These are phyloP conservation scores for Dichetophora obliterata DNA, from an alignment of 2,888 invertebrate species.

Conservation along the genomic window DNA sequence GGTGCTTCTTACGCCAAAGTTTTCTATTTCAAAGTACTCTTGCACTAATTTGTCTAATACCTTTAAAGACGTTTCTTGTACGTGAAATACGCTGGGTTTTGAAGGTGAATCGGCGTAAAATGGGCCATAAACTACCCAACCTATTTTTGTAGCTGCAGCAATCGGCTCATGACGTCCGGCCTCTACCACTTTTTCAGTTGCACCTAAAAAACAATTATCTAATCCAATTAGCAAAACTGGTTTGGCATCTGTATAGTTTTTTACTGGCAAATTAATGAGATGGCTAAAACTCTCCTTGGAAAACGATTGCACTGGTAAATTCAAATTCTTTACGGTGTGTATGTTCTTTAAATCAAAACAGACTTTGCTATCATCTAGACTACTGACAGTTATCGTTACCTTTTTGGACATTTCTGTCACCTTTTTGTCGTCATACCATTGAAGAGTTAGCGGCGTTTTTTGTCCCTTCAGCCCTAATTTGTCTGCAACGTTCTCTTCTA, in stretches of 20 bases:
- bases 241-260: background rate
- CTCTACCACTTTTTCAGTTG: background rate
- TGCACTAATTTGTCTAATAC: background rate
- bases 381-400: background rate
- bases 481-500: background rate
- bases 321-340: background rate
- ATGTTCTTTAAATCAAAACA: background rate
- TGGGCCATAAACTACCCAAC: background rate
- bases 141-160: background rate
- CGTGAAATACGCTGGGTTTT: background rate
- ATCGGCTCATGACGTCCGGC: background rate
- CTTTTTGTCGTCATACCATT: slow-evolving; percentile 17
- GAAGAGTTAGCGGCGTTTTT: background rate
- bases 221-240: background rate
- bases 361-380: background rate
- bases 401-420: background rate
- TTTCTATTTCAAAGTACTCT: background rate
- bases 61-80: background rate
- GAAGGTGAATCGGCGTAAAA: background rate
- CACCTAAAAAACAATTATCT: slow-evolving; percentile 7
- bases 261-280: background rate
- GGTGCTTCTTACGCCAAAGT: background rate
- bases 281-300: background rate
- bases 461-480: background rate
- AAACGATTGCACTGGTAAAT: background rate